Percentiles rank a stretch among this genome's conserved stretches.
phyloP scores from a whole-genome alignment of 2,888 invertebrate genomes.

The Netelia inedita region DNA sequence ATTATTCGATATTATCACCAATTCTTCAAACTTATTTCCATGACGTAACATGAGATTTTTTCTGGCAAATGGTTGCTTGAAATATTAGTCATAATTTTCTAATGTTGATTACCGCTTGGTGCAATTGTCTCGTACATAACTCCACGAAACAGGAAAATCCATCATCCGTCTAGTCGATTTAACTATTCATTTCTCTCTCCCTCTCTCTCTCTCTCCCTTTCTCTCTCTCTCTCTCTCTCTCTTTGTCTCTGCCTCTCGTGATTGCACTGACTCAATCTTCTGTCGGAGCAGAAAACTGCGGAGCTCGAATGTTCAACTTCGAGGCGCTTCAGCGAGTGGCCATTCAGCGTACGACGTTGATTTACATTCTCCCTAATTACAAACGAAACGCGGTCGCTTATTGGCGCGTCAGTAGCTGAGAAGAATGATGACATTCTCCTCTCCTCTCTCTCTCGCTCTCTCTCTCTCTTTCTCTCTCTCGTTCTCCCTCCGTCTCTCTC shows the following conservation, averaged over 20 bases:
- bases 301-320: conserved; percentile 42
- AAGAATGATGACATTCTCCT: conserved; percentile 77
- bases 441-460: conserved; percentile 36
- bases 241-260: not conserved
- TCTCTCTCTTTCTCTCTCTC: conserved; percentile 12
- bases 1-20: too few species aligned
- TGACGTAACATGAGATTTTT: conserved; percentile 28
- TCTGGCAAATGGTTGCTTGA: not conserved
- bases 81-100: conserved; percentile 20
- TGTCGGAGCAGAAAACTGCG: conserved; percentile 36
- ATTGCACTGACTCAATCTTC: conserved; percentile 47
- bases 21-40: not conserved
- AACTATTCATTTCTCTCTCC: conserved; percentile 23
- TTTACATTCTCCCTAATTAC: conserved; percentile 84
- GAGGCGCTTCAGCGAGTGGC: conserved; percentile 45
- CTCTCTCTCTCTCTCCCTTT: conserved; percentile 9
- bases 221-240: conserved; percentile 3
- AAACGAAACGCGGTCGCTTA: conserved; percentile 82
- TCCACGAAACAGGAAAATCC: conserved; percentile 22
- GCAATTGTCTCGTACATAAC: conserved; percentile 19
- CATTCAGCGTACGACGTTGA: conserved; percentile 78
- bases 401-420: conserved; percentile 81
- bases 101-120: conserved; percentile 1
- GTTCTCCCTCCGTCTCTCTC: conserved; percentile 48
- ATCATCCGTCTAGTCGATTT: conserved; percentile 20